Conservation (phyloP, 2,888 invertebrate species). For the Zaprionus lineosus region DNA sequence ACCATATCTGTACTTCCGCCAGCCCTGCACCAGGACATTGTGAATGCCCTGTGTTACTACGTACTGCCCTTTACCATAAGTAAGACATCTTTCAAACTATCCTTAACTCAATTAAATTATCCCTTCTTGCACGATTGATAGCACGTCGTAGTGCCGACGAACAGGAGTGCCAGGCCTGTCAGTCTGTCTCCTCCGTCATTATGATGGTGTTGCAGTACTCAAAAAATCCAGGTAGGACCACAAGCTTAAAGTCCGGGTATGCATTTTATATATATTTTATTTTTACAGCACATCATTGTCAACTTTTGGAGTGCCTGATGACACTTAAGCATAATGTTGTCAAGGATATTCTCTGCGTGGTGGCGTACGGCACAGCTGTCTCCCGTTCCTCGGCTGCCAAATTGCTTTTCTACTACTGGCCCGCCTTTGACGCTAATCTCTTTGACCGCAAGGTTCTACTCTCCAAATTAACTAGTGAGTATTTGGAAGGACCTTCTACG, state of each 20-base stretch:
- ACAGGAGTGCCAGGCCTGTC: slow-evolving; percentile 90
- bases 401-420: slow-evolving; percentile 99
- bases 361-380: slow-evolving; percentile 97
- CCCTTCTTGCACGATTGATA: slow-evolving; percentile 67
- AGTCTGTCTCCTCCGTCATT: slow-evolving; percentile 95
- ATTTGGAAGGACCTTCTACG: background rate
- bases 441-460: slow-evolving; percentile 94
- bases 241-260: background rate
- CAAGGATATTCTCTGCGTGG: slow-evolving; percentile 96
- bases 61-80: slow-evolving; percentile 97
- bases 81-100: slow-evolving; percentile 83
- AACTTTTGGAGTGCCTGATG: slow-evolving; percentile 97
- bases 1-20: slow-evolving; percentile 96
- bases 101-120: background rate
- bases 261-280: background rate
- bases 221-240: slow-evolving; percentile 89
- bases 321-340: slow-evolving; percentile 94
- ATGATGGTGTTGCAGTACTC: slow-evolving; percentile 99
- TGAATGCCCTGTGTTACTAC: slow-evolving; percentile 97
- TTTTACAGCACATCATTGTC: slow-evolving; percentile 94
- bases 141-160: slow-evolving; percentile 88
- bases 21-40: slow-evolving; percentile 95
- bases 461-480: slow-evolving; percentile 92
- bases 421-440: slow-evolving; percentile 96
- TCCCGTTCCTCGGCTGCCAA: slow-evolving; percentile 98